These are phyloP conservation scores for Stratiomys singularior DNA, from an alignment of 2,888 invertebrate species.

Conservation along the genomic window DNA sequence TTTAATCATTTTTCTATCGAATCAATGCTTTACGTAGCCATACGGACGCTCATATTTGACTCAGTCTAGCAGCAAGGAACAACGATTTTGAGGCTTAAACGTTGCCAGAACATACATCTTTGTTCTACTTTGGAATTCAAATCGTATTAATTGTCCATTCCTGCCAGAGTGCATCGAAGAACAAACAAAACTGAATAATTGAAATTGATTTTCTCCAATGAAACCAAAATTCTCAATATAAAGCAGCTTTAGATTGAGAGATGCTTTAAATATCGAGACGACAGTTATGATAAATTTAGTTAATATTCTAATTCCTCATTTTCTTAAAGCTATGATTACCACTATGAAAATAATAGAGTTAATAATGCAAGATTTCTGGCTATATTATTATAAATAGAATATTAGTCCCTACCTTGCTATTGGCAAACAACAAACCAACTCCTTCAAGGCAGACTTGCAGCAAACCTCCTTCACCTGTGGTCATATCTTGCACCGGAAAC, in stretches of 20 bases:
- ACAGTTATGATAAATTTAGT: too few relatives aligned
- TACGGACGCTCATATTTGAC: slow-evolving; percentile 30
- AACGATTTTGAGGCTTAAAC: slow-evolving; percentile 22
- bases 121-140: too few relatives aligned
- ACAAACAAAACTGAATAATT: too few relatives aligned
- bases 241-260: too few relatives aligned
- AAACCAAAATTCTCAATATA: too few relatives aligned
- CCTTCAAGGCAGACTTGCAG: slow-evolving; percentile 99
- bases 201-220: too few relatives aligned
- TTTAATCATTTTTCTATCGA: slow-evolving; percentile 16
- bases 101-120: too few relatives aligned
- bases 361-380: slow-evolving; percentile 23
- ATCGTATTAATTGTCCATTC: too few relatives aligned
- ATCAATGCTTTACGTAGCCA: slow-evolving; percentile 44
- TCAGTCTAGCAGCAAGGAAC: background rate
- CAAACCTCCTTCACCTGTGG: slow-evolving; percentile 95
- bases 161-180: too few relatives aligned
- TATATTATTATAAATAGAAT: background rate
- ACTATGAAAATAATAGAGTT: background rate
- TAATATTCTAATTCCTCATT: too few relatives aligned
- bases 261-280: too few relatives aligned
- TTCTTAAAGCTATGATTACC: background rate
- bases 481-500: slow-evolving; percentile 98
- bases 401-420: slow-evolving; percentile 89
- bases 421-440: slow-evolving; percentile 97